Evolutionary conservation across 2,113 vertebrate genomes (phyloP).

Genomic region (Labrus mixtus): DNA sequence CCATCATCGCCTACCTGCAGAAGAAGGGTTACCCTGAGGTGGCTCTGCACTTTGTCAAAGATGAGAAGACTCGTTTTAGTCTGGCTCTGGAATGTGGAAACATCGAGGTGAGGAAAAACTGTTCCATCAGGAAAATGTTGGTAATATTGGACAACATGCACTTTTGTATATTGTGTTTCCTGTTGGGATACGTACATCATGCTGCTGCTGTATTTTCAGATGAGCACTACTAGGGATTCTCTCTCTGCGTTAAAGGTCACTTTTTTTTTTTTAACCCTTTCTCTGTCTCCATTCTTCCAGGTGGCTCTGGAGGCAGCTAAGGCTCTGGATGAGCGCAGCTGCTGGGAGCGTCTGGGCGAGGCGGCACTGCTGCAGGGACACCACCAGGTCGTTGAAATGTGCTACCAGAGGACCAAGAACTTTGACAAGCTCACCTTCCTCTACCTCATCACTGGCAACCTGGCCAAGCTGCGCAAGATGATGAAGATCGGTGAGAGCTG

Average conservation of each 20-base stretch:
- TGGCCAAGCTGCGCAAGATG: conserved; percentile 98
- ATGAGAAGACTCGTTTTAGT: conserved; percentile 97
- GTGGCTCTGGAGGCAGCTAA: conserved; percentile 96
- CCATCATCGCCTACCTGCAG: conserved; percentile 98
- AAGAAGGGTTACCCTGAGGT: conserved; percentile 98
- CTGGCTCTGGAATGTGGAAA: conserved; percentile 95
- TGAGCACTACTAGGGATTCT: not conserved
- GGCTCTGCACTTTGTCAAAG: conserved; percentile 96
- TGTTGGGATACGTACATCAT: not conserved
- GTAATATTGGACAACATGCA: not conserved
- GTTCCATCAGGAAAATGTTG: not conserved
- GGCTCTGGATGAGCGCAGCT: conserved; percentile 94
- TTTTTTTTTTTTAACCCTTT: too few relatives aligned
- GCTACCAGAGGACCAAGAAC: conserved; percentile 99
- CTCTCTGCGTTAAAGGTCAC: too few relatives aligned
- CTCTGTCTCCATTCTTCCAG: conserved; percentile 65
- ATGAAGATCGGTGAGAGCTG: conserved; percentile 94
- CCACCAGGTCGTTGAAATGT: conserved; percentile 99
- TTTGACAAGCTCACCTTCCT: conserved; percentile 98
- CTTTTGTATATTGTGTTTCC: not conserved
- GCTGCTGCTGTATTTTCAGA: not conserved
- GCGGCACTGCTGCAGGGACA: conserved; percentile 95
- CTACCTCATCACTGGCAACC: conserved; percentile 96
- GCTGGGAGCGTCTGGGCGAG: conserved; percentile 97
- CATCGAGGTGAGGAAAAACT: conserved; percentile 85